These are phyloP conservation scores for Eupithecia exiguata DNA, from an alignment of 2,888 invertebrate species.

Conservation along the genomic window DNA sequence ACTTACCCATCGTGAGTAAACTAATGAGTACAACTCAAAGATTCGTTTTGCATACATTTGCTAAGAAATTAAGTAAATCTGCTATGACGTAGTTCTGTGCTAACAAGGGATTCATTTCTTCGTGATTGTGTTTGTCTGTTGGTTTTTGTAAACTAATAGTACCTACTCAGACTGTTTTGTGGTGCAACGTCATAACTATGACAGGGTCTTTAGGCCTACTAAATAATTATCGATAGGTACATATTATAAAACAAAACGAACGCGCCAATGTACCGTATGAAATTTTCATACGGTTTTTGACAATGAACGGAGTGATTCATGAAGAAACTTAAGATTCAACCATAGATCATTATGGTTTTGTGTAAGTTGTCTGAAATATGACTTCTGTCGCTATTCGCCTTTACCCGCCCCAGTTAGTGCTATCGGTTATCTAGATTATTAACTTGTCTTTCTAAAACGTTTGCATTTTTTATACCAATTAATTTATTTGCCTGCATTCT, in stretches of 20 bases:
- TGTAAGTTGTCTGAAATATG: neutral
- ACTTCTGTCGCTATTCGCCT: neutral
- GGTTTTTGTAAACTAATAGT: slow-evolving; percentile 1
- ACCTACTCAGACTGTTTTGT: neutral
- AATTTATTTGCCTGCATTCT: no score
- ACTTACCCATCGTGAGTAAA: slow-evolving; percentile 8
- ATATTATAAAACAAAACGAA: neutral
- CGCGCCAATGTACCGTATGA: neutral
- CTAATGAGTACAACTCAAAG: slow-evolving; percentile 35
- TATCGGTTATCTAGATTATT: no score
- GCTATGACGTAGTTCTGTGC: slow-evolving; percentile 45
- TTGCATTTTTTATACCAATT: no score
- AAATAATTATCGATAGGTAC: neutral
- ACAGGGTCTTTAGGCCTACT: neutral
- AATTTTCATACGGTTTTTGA: neutral
- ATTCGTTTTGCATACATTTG: slow-evolving; percentile 53
- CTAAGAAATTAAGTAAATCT: slow-evolving; percentile 46
- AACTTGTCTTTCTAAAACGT: no score
- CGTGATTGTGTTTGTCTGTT: slow-evolving; percentile 30
- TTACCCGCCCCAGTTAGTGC: neutral
- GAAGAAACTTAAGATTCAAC: neutral
- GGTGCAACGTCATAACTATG: neutral
- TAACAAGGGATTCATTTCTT: slow-evolving; percentile 43
- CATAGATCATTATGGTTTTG: neutral
- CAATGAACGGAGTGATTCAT: neutral